Percentiles rank a stretch among this genome's conserved stretches.
Conservation (phyloP, 2,113 vertebrate species). For the Turnix velox region DNA sequence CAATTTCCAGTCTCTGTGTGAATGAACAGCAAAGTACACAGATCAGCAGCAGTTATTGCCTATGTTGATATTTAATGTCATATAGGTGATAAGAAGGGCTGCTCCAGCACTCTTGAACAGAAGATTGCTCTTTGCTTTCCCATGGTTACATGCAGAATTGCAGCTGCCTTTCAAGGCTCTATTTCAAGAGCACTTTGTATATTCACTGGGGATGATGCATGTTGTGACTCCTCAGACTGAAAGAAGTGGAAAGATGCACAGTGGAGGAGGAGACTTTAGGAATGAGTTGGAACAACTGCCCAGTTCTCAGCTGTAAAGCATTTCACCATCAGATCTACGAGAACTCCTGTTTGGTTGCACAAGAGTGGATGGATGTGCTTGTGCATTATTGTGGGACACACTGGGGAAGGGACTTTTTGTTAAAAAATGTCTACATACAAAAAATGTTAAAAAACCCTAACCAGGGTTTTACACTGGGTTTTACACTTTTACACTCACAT, state of each 20-base stretch:
- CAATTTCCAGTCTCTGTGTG: background rate
- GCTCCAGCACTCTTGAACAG: background rate
- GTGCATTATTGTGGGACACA: background rate
- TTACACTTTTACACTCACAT: background rate
- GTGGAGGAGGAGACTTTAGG: background rate
- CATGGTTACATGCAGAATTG: background rate
- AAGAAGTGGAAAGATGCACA: background rate
- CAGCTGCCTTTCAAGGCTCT: background rate
- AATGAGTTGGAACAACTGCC: background rate
- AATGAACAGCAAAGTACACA: background rate
- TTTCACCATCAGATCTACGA: background rate
- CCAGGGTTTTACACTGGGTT: too few species aligned
- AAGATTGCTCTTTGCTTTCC: background rate
- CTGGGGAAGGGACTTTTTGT: background rate
- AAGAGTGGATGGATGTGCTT: rapidly evolving
- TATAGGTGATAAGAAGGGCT: background rate
- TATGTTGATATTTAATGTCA: background rate
- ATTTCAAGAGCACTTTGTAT: background rate
- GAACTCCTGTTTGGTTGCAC: background rate
- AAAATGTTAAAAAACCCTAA: background rate
- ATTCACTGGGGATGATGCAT: background rate
- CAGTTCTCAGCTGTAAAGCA: background rate
- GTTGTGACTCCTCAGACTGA: background rate
- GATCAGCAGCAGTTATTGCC: background rate
- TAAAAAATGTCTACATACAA: background rate